phyloP scores from a whole-genome alignment of 2,113 vertebrate species.

The Mixornis gularis region DNA sequence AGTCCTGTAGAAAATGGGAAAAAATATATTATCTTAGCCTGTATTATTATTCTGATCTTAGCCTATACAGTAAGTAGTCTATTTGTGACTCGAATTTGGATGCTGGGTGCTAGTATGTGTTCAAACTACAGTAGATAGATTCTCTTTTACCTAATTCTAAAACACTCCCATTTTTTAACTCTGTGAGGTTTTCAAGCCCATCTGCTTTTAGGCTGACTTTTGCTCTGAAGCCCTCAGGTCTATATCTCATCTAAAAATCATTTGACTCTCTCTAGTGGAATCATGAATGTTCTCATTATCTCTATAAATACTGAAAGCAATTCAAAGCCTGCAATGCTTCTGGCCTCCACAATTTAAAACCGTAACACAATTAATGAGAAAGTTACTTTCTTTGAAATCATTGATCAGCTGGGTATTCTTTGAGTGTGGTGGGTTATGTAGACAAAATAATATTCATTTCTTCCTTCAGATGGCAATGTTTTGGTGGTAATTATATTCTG shows the following conservation, averaged over 20 bases:
- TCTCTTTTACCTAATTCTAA: neutral
- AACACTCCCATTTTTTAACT: neutral
- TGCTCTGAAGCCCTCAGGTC: neutral
- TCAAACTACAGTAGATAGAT: neutral
- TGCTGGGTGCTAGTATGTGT: neutral
- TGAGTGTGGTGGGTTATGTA: neutral
- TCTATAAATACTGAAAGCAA: neutral
- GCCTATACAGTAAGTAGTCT: neutral
- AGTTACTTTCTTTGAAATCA: neutral
- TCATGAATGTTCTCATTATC: neutral
- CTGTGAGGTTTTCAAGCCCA: neutral
- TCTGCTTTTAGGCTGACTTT: neutral
- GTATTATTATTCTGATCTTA: neutral
- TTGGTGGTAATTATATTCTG: neutral
- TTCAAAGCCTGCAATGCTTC: neutral
- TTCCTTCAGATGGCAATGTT: neutral
- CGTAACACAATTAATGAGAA: neutral
- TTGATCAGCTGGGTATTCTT: neutral
- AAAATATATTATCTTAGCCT: neutral
- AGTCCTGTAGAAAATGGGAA: neutral
- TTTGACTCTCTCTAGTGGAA: neutral
- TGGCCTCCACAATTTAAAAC: neutral
- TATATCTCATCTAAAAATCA: neutral
- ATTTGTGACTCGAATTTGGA: neutral
- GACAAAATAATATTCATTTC: neutral